Conservation (phyloP, 2,113 vertebrate genomes). For the Triplophysa tibetana region DNA sequence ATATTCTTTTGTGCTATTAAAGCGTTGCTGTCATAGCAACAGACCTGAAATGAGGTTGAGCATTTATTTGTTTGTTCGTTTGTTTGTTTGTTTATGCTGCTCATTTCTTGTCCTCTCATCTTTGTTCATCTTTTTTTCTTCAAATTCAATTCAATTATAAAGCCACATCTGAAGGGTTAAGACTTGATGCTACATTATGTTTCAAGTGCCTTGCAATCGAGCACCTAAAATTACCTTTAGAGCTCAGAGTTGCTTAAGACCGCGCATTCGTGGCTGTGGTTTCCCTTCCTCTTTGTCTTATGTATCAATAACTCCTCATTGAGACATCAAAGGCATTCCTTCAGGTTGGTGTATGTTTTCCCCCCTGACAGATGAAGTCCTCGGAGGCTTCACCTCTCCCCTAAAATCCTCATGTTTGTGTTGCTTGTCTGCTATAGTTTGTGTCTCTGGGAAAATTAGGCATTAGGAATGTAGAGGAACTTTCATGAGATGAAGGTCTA, state of each 20-base stretch:
- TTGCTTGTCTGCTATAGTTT: constrained; percentile 29
- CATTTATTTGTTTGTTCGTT: background rate
- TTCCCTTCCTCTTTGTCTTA: background rate
- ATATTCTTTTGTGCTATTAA: background rate
- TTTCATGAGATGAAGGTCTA: constrained; percentile 27
- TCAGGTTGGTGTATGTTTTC: constrained; percentile 31
- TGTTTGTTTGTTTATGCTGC: background rate
- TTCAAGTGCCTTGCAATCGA: background rate
- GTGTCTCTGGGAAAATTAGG: constrained; percentile 37
- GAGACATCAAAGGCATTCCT: constrained; percentile 41
- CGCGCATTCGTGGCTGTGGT: background rate
- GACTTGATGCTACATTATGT: background rate
- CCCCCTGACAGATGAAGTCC: constrained; percentile 21
- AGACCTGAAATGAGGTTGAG: background rate
- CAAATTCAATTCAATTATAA: background rate
- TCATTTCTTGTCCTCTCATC: background rate
- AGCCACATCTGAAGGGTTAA: background rate
- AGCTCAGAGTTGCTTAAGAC: background rate
- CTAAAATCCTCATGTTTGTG: constrained; percentile 43
- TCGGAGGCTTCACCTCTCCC: constrained; percentile 39
- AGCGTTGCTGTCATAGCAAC: background rate
- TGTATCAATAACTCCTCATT: constrained; percentile 35
- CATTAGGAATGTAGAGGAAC: constrained; percentile 37
- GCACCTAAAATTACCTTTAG: background rate
- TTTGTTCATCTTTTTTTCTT: background rate